Percentiles rank a stretch among this genome's conserved stretches.
Evolutionary conservation across 37 sponge, comb jelly and placozoan species (phyloP).

Genomic region (Oopsacas minuta): DNA sequence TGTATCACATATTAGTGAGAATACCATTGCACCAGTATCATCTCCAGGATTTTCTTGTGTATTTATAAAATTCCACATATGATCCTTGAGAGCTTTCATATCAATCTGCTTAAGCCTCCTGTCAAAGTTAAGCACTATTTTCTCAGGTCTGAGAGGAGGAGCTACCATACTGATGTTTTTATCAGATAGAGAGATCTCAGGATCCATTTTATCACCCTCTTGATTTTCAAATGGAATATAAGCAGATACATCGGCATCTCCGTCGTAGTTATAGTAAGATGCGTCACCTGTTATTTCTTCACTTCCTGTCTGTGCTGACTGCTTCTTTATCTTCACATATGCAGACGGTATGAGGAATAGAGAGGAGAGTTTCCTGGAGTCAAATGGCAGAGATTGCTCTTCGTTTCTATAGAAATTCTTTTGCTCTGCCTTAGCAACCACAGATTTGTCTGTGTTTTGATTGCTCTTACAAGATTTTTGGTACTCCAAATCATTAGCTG

Average conservation of each 20-base stretch:
- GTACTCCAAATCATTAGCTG: neutral
- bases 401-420: slow-evolving; percentile 10
- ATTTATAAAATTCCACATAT: neutral
- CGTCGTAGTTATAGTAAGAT: slow-evolving; percentile 8
- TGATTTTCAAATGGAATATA: neutral
- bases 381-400: neutral
- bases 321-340: neutral
- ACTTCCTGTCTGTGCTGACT: neutral
- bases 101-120: neutral
- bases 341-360: neutral
- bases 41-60: neutral
- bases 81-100: neutral
- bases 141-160: neutral
- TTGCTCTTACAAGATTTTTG: neutral
- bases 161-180: neutral
- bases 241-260: neutral
- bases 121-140: neutral
- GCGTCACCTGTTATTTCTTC: neutral
- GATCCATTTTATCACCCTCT: neutral
- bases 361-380: neutral
- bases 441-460: neutral
- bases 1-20: neutral
- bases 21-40: neutral
- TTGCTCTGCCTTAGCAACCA: neutral
- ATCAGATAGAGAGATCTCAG: neutral